Conservation (phyloP, 2,113 vertebrate species). For the Echinops telfairi region DNA sequence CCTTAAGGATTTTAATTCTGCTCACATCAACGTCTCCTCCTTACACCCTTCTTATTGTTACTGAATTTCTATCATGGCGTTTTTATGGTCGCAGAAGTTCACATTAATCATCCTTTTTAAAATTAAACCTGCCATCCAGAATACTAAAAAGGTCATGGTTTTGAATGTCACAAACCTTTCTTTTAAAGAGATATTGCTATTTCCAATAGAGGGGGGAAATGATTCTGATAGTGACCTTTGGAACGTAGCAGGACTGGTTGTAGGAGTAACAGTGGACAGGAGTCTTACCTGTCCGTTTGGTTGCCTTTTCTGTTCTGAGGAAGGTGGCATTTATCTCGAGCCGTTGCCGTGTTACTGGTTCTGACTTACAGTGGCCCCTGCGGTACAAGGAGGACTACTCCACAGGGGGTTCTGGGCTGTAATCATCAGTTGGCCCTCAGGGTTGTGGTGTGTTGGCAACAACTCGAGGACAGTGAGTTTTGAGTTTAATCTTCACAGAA, state of each 20-base stretch:
- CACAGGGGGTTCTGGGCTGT: background rate
- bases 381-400: background rate
- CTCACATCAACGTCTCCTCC: background rate
- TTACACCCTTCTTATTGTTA: background rate
- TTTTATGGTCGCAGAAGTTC: background rate
- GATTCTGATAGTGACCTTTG: background rate
- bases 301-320: constrained; percentile 39
- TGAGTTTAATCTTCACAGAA: too few species aligned
- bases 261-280: background rate
- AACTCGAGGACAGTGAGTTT: too few species aligned
- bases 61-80: background rate
- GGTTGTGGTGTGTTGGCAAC: too few species aligned
- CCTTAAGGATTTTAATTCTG: background rate
- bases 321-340: background rate
- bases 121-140: background rate
- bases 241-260: background rate
- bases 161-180: background rate
- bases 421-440: too few species aligned
- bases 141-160: background rate
- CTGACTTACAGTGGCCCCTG: background rate
- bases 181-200: background rate
- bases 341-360: background rate
- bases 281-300: background rate
- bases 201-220: background rate
- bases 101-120: constrained; percentile 21